Evolutionary conservation across 1,140 invertebrate species (phyloP).

Genomic region (Gryllus bimaculatus): DNA sequence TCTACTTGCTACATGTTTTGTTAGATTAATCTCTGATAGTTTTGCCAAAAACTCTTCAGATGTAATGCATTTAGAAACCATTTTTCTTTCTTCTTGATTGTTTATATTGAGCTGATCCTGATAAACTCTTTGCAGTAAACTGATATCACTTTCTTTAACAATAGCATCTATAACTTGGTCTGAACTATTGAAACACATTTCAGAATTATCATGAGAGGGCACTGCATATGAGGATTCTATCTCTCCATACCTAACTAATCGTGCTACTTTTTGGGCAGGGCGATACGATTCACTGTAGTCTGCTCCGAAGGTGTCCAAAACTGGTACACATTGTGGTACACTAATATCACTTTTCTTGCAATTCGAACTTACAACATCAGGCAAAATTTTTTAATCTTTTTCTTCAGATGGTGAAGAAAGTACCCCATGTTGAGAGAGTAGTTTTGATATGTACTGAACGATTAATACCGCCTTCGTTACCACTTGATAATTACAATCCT

Average conservation of each 20-base stretch:
- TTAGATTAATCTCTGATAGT: constrained; percentile 43
- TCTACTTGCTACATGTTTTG: constrained; percentile 42
- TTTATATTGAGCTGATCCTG: constrained; percentile 33
- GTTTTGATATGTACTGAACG: constrained; percentile 43
- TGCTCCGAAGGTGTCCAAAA: not conserved
- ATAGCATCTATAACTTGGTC: constrained; percentile 43
- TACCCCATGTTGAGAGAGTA: constrained; percentile 40
- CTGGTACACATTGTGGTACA: not conserved
- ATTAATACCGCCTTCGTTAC: constrained; percentile 47
- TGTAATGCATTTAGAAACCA: constrained; percentile 35
- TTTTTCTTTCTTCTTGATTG: not conserved
- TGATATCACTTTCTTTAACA: constrained; percentile 43
- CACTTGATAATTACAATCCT: constrained; percentile 62
- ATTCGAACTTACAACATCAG: not conserved
- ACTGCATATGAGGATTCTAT: not conserved
- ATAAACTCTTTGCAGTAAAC: constrained; percentile 46
- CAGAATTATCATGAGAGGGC: constrained; percentile 21
- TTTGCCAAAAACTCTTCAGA: constrained; percentile 43
- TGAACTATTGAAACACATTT: not conserved
- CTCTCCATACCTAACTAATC: not conserved
- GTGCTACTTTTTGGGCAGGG: not conserved
- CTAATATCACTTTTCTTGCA: not conserved
- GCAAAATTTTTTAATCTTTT: not conserved
- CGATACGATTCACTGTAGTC: not conserved
- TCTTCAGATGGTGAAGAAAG: constrained; percentile 21